Conservation (phyloP, 1,140 invertebrate species). For the Anoplophora glabripennis region DNA sequence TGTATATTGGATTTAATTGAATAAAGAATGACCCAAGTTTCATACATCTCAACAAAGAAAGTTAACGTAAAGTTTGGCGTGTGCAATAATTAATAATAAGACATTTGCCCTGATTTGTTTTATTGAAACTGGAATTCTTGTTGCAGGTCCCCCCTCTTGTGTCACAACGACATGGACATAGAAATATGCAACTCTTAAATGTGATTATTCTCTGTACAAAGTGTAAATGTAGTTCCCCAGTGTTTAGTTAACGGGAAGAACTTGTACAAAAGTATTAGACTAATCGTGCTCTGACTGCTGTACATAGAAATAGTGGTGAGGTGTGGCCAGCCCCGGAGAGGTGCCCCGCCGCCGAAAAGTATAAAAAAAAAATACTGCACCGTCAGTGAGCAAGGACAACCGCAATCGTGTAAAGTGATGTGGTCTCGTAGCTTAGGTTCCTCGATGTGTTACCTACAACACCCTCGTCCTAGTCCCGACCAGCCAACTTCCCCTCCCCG, state of each 20-base stretch:
- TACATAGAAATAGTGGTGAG: conserved; percentile 43
- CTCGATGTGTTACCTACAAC: conserved; percentile 45
- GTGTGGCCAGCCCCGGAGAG: conserved; percentile 37
- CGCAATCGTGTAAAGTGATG: conserved; percentile 43
- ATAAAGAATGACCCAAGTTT: no score
- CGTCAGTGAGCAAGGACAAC: conserved; percentile 32
- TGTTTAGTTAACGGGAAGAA: conserved; percentile 47
- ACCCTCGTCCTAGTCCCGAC: conserved; percentile 36
- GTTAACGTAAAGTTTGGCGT: no score
- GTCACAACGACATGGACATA: conserved; percentile 49
- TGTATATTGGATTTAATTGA: no score
- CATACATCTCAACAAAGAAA: no score
- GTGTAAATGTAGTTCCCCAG: conserved; percentile 52
- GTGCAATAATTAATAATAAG: no score
- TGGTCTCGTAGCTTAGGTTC: conserved; percentile 47
- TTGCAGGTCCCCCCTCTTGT: conserved; percentile 43
- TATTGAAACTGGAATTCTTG: conserved; percentile 14
- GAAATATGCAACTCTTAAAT: conserved; percentile 51
- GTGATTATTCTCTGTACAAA: conserved; percentile 52
- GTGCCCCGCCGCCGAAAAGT: conserved; percentile 21
- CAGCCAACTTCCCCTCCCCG: conserved; percentile 13
- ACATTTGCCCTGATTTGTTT: no score
- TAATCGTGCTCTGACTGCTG: conserved; percentile 44
- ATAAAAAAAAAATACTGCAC: conserved; percentile 28
- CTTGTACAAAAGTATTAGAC: conserved; percentile 52